Evolutionary conservation across 2,888 invertebrate genomes (phyloP).

Genomic region (Hirtodrosophila duncani): DNA sequence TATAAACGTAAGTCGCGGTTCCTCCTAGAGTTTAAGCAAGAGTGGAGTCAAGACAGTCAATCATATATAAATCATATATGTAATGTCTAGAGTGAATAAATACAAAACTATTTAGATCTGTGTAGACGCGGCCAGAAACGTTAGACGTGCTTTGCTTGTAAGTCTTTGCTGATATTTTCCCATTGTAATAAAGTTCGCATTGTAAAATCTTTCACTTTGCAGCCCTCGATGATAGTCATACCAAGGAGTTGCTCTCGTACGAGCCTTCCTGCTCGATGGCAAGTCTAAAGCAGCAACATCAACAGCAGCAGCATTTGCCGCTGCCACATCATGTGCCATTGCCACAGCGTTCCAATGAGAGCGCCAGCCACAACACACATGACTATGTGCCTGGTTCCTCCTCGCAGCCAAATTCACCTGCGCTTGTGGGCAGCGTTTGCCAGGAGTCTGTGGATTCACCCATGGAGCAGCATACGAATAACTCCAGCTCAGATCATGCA

Average conservation of each 20-base stretch:
- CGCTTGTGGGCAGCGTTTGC: constrained; percentile 40
- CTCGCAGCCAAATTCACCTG: constrained; percentile 54
- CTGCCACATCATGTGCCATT: constrained; percentile 56
- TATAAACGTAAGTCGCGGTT: constrained; percentile 48
- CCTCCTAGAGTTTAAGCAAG: constrained; percentile 55
- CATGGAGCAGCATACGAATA: constrained; percentile 54
- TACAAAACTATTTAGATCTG: constrained; percentile 33
- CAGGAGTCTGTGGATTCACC: constrained; percentile 56
- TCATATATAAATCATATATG: constrained; percentile 25
- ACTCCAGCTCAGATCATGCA: constrained; percentile 53
- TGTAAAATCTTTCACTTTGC: constrained; percentile 74
- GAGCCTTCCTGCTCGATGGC: constrained; percentile 66
- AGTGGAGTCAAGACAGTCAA: constrained; percentile 12
- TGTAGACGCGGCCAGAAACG: constrained; percentile 68
- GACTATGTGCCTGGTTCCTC: constrained; percentile 37
- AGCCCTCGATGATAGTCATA: constrained; percentile 67
- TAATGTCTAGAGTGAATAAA: constrained; percentile 35
- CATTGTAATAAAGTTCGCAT: constrained; percentile 71
- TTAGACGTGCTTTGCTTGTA: constrained; percentile 73
- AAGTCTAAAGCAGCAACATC: constrained; percentile 49
- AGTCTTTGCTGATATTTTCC: constrained; percentile 65
- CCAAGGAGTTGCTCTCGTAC: constrained; percentile 62
- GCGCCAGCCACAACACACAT: constrained; percentile 46
- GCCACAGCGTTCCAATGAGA: constrained; percentile 64
- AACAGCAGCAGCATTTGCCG: constrained; percentile 42